Conservation (phyloP, 2,888 invertebrate species). For the Drosophila conformis region DNA sequence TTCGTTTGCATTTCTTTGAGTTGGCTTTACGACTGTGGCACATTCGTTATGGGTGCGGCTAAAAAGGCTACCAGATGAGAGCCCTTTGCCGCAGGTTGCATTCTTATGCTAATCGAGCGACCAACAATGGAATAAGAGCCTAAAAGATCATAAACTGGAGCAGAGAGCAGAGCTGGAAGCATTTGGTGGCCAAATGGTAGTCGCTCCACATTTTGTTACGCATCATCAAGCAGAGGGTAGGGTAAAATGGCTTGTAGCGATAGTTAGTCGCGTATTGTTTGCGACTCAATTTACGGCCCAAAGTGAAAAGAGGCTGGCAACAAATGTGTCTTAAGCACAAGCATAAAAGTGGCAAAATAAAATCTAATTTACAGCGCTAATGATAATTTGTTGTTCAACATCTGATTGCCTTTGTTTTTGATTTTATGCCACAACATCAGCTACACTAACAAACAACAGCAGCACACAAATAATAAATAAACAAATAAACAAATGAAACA, state of each 20-base stretch:
- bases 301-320: conserved; percentile 36
- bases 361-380: conserved; percentile 47
- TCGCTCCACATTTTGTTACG: conserved; percentile 66
- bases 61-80: conserved; percentile 48
- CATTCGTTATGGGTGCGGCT: conserved; percentile 62
- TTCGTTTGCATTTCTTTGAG: conserved; percentile 36
- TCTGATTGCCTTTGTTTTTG: conserved; percentile 42
- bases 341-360: conserved; percentile 54
- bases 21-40: conserved; percentile 46
- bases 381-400: conserved; percentile 48
- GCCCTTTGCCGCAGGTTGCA: conserved; percentile 64
- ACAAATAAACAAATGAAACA: conserved; percentile 19
- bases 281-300: conserved; percentile 57
- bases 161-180: conserved; percentile 24
- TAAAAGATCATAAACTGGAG: conserved; percentile 43
- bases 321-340: conserved; percentile 31
- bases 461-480: conserved; percentile 2
- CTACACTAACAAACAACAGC: conserved; percentile 16
- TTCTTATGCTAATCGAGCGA: conserved; percentile 71
- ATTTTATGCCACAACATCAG: conserved; percentile 44
- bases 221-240: conserved; percentile 24
- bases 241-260: conserved; percentile 40
- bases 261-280: conserved; percentile 71
- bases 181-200: conserved; percentile 50
- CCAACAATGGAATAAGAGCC: conserved; percentile 51